Conservation (phyloP, 1,140 invertebrate genomes). For the Drosophila kohkoa region DNA sequence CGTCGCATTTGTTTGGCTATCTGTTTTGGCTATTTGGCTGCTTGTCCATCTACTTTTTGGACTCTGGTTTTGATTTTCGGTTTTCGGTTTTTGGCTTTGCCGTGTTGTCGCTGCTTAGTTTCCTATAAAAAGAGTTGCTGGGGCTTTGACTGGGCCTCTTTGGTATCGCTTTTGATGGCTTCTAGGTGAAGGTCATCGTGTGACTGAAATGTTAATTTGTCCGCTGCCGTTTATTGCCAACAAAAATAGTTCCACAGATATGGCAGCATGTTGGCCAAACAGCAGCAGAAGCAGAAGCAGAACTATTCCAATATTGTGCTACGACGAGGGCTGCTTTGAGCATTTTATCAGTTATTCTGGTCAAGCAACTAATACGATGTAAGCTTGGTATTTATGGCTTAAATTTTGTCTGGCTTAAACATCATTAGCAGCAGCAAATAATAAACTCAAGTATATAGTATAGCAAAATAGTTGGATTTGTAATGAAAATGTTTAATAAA, state of each 20-base stretch:
- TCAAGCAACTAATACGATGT: too few species aligned
- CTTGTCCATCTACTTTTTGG: slow-evolving; percentile 24
- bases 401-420: too few species aligned
- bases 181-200: slow-evolving; percentile 79
- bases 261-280: slow-evolving; percentile 10
- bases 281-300: background rate
- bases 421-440: too few species aligned
- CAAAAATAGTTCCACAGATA: slow-evolving; percentile 42
- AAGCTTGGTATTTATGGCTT: too few species aligned
- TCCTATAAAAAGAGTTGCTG: slow-evolving; percentile 31
- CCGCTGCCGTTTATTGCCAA: slow-evolving; percentile 37
- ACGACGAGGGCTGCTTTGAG: too few species aligned
- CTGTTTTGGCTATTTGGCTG: slow-evolving; percentile 44
- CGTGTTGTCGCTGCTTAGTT: slow-evolving; percentile 23
- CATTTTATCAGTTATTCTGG: too few species aligned
- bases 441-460: too few species aligned
- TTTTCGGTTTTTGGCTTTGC: slow-evolving; percentile 32
- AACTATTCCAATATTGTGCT: too few species aligned
- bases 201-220: slow-evolving; percentile 76
- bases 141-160: slow-evolving; percentile 48
- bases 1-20: slow-evolving; percentile 30
- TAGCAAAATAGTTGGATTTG: too few species aligned
- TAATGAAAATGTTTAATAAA: too few species aligned
- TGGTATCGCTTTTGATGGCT: slow-evolving; percentile 70
- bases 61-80: slow-evolving; percentile 50